phyloP scores from a whole-genome alignment of 2,888 invertebrate species.

The Drosophila heteroneura region DNA sequence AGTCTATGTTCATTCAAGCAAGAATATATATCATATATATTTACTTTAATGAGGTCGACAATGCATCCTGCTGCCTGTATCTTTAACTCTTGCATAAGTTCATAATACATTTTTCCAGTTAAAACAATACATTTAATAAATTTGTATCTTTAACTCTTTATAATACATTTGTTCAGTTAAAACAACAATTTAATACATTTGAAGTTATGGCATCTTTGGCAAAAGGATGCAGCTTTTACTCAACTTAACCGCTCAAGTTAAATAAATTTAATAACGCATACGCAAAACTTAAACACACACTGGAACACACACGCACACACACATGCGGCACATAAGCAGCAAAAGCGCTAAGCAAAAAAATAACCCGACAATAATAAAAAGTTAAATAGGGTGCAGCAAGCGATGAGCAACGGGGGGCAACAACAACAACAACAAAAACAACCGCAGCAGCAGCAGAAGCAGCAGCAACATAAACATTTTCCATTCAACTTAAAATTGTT shows the following conservation, averaged over 20 bases:
- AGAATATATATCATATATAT: not conserved
- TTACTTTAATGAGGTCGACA: too few relatives aligned
- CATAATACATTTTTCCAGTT: too few relatives aligned
- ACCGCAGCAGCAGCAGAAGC: slow-evolving; percentile 12
- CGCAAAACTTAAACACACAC: slow-evolving; percentile 39
- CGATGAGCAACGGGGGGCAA: slow-evolving; percentile 47
- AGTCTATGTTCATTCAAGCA: not conserved
- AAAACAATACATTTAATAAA: too few relatives aligned
- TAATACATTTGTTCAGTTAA: not conserved
- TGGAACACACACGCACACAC: slow-evolving; percentile 7
- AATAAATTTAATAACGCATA: slow-evolving; percentile 65
- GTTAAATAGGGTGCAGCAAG: slow-evolving; percentile 78
- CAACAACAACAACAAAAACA: slow-evolving; percentile 9
- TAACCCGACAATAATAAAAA: slow-evolving; percentile 58
- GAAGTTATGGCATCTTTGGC: too few relatives aligned
- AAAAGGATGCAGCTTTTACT: not conserved
- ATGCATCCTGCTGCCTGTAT: too few relatives aligned
- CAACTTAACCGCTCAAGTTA: slow-evolving; percentile 33
- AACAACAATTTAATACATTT: not conserved
- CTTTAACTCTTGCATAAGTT: too few relatives aligned
- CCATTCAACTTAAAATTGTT: slow-evolving; percentile 80
- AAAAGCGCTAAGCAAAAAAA: slow-evolving; percentile 40
- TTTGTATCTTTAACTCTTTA: not conserved
- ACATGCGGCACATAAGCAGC: slow-evolving; percentile 12
- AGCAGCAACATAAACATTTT: slow-evolving; percentile 75